Conservation (phyloP, 2,888 invertebrate genomes). For the Apotomis betuletana region DNA sequence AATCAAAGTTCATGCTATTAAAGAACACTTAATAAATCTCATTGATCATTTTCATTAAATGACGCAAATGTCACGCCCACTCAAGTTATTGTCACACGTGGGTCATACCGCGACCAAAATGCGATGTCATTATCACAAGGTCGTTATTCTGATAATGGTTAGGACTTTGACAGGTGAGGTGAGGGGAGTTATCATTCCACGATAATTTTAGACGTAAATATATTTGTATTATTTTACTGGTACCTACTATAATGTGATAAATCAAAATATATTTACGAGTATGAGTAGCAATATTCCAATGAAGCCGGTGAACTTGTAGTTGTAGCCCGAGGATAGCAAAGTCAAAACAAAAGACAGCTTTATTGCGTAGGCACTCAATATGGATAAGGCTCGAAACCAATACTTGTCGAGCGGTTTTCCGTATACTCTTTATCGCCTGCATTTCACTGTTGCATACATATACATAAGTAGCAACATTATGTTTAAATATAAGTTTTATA, state of each 20-base stretch:
- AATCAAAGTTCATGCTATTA: constrained; percentile 3
- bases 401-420: neutral
- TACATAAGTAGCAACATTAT: too few species aligned
- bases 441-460: too few species aligned
- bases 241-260: neutral
- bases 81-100: neutral
- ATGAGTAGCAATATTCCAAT: neutral
- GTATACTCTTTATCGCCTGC: too few species aligned
- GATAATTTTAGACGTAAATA: neutral
- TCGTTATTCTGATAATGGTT: constrained; percentile 11
- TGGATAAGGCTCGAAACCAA: neutral
- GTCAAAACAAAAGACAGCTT: too few species aligned
- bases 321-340: too few species aligned
- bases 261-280: neutral
- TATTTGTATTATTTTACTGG: neutral
- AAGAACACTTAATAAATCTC: neutral
- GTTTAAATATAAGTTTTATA: too few species aligned
- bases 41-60: constrained; percentile 16
- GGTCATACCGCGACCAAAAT: neutral
- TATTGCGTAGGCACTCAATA: neutral
- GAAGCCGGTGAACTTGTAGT: neutral
- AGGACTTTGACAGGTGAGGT: constrained; percentile 7
- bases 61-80: constrained; percentile 23
- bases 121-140: constrained; percentile 17
- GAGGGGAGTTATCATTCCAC: constrained; percentile 10